Percentiles rank a stretch among this genome's conserved stretches.
Conservation (phyloP, 2,888 invertebrate species). For the Tetranychus piercei region DNA sequence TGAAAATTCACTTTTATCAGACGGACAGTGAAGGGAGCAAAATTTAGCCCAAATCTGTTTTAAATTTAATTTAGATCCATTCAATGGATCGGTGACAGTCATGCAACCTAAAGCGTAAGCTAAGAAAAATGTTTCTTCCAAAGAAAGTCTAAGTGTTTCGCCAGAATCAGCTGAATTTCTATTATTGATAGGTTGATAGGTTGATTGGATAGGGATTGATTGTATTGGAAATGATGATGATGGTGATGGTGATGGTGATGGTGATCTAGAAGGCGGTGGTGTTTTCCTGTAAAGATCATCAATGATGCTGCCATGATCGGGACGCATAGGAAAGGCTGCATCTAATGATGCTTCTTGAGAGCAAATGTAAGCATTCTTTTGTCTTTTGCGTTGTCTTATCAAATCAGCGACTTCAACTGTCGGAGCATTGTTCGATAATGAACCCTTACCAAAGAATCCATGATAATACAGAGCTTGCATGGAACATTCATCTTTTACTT, state of each 20-base stretch:
- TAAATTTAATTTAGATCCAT: constrained; percentile 17
- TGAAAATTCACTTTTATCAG: constrained; percentile 38
- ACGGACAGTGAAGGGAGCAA: constrained; percentile 34
- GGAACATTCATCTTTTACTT: background rate
- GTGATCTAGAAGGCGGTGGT: background rate
- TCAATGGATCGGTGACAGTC: background rate
- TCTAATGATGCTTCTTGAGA: background rate
- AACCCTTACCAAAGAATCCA: constrained; percentile 12
- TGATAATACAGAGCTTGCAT: constrained; percentile 3
- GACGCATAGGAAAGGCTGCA: background rate
- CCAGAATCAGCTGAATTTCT: background rate
- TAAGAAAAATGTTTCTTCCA: constrained; percentile 21
- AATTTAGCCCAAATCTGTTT: constrained; percentile 23
- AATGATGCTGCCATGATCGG: background rate
- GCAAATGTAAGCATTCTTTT: background rate
- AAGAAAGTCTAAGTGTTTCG: constrained; percentile 12
- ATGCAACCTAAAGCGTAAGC: constrained; percentile 20
- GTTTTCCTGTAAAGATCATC: background rate
- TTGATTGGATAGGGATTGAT: background rate
- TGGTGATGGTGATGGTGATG: background rate
- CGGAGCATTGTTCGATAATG: constrained; percentile 13
- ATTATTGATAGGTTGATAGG: background rate
- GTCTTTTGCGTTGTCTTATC: background rate
- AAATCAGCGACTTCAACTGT: background rate
- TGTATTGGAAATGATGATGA: background rate